Evolutionary conservation across 2,113 vertebrate species (phyloP).

Genomic region (Acrocephalus arundinaceus): DNA sequence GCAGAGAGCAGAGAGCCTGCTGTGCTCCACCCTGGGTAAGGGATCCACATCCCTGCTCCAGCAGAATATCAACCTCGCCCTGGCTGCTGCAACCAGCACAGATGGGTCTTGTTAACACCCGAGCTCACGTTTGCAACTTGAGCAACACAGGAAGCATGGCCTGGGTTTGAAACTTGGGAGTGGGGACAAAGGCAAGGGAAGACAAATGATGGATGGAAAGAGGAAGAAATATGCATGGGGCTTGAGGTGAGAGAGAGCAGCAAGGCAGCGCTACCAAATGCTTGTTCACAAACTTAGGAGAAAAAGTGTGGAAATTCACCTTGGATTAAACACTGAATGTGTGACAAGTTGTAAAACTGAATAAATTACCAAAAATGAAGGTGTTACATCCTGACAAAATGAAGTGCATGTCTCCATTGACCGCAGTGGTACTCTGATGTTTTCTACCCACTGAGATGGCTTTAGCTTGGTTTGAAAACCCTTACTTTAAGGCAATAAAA

Average conservation of each 20-base stretch:
- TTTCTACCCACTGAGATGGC: neutral
- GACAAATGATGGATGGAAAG: neutral
- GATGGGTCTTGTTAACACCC: neutral
- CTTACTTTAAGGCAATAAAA: neutral
- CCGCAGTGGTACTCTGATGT: neutral
- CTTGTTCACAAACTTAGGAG: neutral
- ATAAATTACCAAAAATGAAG: neutral
- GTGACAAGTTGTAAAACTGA: neutral
- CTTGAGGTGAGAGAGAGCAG: neutral
- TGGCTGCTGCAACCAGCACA: rapidly evolving
- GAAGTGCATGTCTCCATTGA: neutral
- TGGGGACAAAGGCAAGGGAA: neutral
- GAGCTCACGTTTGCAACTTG: neutral
- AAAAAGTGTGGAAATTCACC: neutral
- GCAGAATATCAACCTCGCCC: neutral
- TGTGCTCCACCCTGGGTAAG: no score
- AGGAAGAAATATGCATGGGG: rapidly evolving
- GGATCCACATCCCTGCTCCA: neutral
- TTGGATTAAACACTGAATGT: neutral
- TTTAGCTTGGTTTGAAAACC: neutral
- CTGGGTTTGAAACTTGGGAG: neutral
- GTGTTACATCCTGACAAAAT: neutral
- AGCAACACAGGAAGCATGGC: neutral
- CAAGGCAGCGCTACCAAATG: neutral
- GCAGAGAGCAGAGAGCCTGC: neutral